Evolutionary conservation across 2,888 invertebrate species (phyloP).

Genomic region (Morinoia aosen): DNA sequence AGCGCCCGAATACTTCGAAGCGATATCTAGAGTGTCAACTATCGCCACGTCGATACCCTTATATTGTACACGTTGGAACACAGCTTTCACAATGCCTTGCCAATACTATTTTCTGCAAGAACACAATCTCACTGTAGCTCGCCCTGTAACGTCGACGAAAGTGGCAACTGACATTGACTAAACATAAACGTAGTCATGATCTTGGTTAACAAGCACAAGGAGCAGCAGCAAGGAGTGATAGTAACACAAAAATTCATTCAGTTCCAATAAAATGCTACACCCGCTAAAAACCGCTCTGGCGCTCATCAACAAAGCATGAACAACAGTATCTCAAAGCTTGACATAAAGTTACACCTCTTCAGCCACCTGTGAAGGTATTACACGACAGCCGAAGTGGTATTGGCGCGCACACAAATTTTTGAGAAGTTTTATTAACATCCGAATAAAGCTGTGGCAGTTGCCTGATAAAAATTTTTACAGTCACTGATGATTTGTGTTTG

Average conservation of each 20-base stretch:
- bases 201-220: no score
- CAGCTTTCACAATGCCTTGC: neutral
- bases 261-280: no score
- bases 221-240: no score
- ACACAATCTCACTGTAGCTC: neutral
- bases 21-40: neutral
- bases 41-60: neutral
- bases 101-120: neutral
- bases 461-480: neutral
- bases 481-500: neutral
- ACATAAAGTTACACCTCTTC: no score
- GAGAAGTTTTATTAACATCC: neutral
- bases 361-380: no score
- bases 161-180: neutral
- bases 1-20: neutral
- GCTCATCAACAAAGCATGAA: no score
- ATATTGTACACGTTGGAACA: neutral
- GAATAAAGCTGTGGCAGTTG: neutral
- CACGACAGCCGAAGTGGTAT: no score
- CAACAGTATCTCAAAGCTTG: no score
- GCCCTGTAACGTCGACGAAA: neutral
- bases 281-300: no score
- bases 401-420: no score
- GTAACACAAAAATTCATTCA: no score
- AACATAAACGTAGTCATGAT: no score